Evolutionary conservation across 2,113 vertebrate species (phyloP).

Genomic region (Centropus bengalensis): DNA sequence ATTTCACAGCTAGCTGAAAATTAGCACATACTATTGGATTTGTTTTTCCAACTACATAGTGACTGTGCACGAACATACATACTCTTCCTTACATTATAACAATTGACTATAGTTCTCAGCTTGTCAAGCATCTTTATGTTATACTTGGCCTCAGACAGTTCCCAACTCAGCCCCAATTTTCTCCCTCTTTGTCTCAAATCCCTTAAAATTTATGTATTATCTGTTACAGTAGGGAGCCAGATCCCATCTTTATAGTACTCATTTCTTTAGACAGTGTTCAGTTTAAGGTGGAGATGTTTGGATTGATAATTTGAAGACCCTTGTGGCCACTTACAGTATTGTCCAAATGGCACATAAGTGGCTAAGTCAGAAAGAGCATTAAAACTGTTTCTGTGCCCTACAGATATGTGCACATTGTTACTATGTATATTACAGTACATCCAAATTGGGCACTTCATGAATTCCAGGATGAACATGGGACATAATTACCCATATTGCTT

Average conservation of each 20-base stretch:
- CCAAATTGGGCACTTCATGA: neutral
- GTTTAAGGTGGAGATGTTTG: neutral
- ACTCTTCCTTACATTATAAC: neutral
- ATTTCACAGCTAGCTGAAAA: neutral
- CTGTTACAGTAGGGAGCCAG: neutral
- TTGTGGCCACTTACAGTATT: neutral
- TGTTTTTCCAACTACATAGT: neutral
- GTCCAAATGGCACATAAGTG: fast-evolving
- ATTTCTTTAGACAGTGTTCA: neutral
- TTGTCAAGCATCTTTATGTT: neutral
- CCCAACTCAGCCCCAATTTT: neutral
- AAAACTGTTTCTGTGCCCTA: neutral
- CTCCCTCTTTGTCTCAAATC: neutral
- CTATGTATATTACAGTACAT: neutral
- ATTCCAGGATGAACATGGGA: neutral
- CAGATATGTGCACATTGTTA: neutral
- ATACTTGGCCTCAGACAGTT: neutral
- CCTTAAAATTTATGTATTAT: neutral
- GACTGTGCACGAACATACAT: neutral
- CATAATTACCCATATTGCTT: neutral
- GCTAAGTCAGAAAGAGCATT: neutral
- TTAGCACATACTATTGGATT: neutral
- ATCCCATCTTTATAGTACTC: neutral
- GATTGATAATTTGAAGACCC: neutral
- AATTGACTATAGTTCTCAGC: neutral